These are phyloP conservation scores for Cotesia chilonis DNA, from an alignment of 1,140 invertebrate genomes.

Conservation along the genomic window DNA sequence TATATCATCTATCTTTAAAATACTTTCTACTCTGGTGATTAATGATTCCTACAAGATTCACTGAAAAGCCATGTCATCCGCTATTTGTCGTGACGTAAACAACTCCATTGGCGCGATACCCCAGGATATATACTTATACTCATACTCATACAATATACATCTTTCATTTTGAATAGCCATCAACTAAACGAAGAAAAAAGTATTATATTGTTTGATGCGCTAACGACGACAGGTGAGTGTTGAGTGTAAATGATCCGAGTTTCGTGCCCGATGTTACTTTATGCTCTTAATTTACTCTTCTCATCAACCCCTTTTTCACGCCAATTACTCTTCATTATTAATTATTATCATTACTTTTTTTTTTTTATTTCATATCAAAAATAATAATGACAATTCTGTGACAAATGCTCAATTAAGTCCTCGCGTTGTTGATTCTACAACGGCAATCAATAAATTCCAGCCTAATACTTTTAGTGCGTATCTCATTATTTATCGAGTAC, in stretches of 20 bases:
- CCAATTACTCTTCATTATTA: slow-evolving; percentile 9
- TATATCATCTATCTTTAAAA: not conserved
- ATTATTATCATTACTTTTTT: not conserved
- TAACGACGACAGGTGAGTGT: slow-evolving; percentile 40
- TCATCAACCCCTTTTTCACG: slow-evolving; percentile 9
- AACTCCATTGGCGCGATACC: slow-evolving; percentile 44
- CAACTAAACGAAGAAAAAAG: slow-evolving; percentile 3
- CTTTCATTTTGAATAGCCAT: slow-evolving; percentile 11
- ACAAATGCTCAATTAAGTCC: not conserved
- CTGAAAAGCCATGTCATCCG: slow-evolving; percentile 55
- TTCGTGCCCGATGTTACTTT: slow-evolving; percentile 6
- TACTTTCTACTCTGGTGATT: slow-evolving; percentile 48
- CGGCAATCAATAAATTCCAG: no score
- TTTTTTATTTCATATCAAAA: slow-evolving; percentile 1
- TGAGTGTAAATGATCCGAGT: slow-evolving; percentile 35
- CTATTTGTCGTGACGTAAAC: slow-evolving; percentile 46
- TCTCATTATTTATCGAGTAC: no score
- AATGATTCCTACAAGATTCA: slow-evolving; percentile 52
- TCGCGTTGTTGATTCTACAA: no score
- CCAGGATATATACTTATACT: slow-evolving; percentile 5
- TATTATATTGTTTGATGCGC: slow-evolving; percentile 25
- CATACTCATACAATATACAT: slow-evolving; percentile 13
- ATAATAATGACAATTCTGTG: not conserved
- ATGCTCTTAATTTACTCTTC: slow-evolving; percentile 23
- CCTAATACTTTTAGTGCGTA: no score